Evolutionary conservation across 2,113 vertebrate species (phyloP), one percentile per base, ranked within the genome.

Genomic region (Odocoileus virginianus): DNA sequence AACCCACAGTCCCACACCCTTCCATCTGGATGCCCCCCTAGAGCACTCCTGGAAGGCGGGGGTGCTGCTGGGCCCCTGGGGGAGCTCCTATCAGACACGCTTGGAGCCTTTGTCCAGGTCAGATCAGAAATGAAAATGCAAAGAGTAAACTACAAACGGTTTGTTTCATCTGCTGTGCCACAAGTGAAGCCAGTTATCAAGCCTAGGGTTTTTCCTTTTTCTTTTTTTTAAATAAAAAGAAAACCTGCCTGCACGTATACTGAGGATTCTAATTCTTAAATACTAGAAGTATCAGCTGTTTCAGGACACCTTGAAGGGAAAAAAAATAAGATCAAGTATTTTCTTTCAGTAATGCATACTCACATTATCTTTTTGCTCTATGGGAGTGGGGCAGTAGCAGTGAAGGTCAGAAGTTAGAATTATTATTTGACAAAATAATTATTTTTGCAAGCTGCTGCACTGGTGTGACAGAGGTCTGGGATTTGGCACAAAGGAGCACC

Each of bases 371-470:
- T 87, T 89, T 83, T 87, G 84, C 74, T 91, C 40, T 52, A 82
- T 9, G 60, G 27, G 21, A 54, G 83, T n/a, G 10, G 23, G 76
- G 47, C 2, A 58, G 61, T 28, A 36, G 54, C n/a, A 71, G 74
- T 78, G 0, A 74, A 95, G 93, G 97, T 88, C 61, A 33, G 50
- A 67, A 40, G 50, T 27, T 95, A 89, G 94, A 98, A 97, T 97
- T 97, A 78, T 87, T 98, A 92, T 96, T 97, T 98, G 98, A 98
- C 96, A 97, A 98, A 98, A 98, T 96, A 97, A 98, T 98, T 97
- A 98, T 97, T 98, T 98, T 97, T 98, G 98, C 98, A 98, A 99
- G 98, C 98, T 98, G 98, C 98, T 94, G 92, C 97, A 58, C 97
- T 98, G 96, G 97, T 40, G 78, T 95, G 94, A 97, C 95, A 93